These are phyloP conservation scores for Cryptocephalus primarius DNA, from an alignment of 2,888 invertebrate species.

Conservation along the genomic window DNA sequence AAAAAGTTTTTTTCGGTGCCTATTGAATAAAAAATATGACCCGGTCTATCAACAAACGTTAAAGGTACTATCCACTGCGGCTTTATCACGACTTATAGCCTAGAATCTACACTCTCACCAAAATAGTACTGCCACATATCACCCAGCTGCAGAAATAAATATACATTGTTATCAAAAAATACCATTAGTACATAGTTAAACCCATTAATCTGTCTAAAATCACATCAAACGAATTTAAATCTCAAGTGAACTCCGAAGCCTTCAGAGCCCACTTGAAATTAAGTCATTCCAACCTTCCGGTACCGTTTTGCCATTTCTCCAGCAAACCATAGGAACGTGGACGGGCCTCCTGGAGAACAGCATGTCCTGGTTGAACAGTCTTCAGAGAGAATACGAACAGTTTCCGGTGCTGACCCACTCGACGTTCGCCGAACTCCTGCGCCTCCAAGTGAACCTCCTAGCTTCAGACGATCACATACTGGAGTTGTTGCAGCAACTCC, in stretches of 20 bases:
- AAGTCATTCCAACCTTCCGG: too few species aligned
- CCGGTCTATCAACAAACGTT: constrained; percentile 13
- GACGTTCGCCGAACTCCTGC: constrained; percentile 45
- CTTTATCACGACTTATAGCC: background rate
- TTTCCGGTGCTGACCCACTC: constrained; percentile 53
- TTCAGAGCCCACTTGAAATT: too few species aligned
- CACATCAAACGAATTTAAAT: too few species aligned
- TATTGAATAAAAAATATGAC: constrained; percentile 10
- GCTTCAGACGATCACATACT: constrained; percentile 53
- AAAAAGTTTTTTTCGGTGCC: too few species aligned
- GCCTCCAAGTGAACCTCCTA: constrained; percentile 50
- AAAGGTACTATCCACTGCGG: constrained; percentile 10
- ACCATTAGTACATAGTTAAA: too few species aligned
- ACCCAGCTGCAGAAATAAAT: too few species aligned
- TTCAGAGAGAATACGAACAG: constrained; percentile 43
- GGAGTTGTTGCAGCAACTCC: constrained; percentile 51
- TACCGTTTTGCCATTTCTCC: constrained; percentile 8
- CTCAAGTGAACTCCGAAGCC: too few species aligned
- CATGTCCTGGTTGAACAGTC: constrained; percentile 38
- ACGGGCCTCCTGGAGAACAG: constrained; percentile 50
- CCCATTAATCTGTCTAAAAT: too few species aligned
- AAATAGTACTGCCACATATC: too few species aligned
- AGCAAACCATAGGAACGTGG: constrained; percentile 37
- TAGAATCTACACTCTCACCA: too few species aligned
- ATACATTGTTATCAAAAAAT: too few species aligned